A percentile compares a stretch with the other conserved stretches of the same genome.
phyloP scores from a whole-genome alignment of 2,888 invertebrate species.

The Aphodius granarius region DNA sequence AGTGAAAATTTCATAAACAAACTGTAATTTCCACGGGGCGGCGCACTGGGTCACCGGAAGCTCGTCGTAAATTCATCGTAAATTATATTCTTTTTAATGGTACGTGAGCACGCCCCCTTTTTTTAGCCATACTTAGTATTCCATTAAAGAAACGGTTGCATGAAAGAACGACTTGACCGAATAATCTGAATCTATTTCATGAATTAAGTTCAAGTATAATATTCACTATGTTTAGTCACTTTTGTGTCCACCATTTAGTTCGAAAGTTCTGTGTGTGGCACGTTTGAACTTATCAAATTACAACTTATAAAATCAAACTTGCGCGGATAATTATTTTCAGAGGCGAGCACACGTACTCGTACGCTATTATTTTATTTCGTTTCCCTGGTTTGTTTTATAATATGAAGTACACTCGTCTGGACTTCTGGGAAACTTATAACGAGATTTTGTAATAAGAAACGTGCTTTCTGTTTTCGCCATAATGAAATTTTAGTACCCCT shows the following conservation, averaged over 20 bases:
- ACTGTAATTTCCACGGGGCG: constrained; percentile 7
- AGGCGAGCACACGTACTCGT: not conserved
- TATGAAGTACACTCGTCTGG: not conserved
- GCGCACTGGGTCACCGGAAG: constrained; percentile 8
- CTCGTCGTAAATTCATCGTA: constrained; percentile 16
- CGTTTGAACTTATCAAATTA: not conserved
- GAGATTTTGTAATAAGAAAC: not conserved
- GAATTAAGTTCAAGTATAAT: too few relatives aligned
- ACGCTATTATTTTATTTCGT: not conserved
- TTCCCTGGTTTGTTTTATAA: not conserved
- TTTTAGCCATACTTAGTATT: not conserved
- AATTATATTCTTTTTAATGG: constrained; percentile 18
- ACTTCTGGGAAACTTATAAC: not conserved
- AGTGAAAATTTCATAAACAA: constrained; percentile 14
- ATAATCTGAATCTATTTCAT: not conserved
- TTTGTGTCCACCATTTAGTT: too few relatives aligned
- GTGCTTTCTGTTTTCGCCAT: not conserved
- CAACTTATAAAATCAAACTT: not conserved
- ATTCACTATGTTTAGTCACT: too few relatives aligned
- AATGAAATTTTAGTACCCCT: not conserved
- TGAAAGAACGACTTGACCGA: not conserved
- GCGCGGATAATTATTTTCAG: not conserved
- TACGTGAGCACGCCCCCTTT: constrained; percentile 5
- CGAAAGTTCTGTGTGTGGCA: too few relatives aligned
- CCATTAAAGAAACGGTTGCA: not conserved